Base-by-base conservation (phyloP, 2,113 vertebrate species). In the Notarius quadriscutis region DNA sequence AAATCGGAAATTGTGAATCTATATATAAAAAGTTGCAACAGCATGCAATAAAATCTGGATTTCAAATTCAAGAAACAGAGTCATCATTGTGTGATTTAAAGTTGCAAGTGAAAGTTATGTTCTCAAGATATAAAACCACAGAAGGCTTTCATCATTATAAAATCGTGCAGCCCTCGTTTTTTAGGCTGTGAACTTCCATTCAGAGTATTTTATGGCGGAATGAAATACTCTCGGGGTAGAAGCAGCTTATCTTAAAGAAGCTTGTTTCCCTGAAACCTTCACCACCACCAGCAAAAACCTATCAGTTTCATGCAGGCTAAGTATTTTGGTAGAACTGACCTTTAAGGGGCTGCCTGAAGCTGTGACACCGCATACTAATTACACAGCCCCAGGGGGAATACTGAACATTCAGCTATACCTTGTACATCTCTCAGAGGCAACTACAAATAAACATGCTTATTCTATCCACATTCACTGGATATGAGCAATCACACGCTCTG, bases 331-430 rank as follows among this genome's bases (percentile, higher is more conserved):
- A 90, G 92, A 90, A 62, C 88, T 94, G 93, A 95, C 95, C 94
- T 95, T 95, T 94, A 90, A 92, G 34, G 89, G 84, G 85, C 92
- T 89, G 91, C 83, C 25, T 85, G 89, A 89, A 92, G 89, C 83
- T 84, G 90, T 92, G 89, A 91, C 87, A 88, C 88, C 91, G 92
- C 93, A 94, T 95, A 93, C 91, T 91, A 93, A 94, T 93, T 81
- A 50, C 74, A 67, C 30, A 55, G 58, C 57, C 74, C 58, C 71
- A 82, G 30, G 80, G 84, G 81, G 7, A 78, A 74, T 55, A 55
- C 51, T 55, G 25, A 82, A 51, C 63, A 55, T 67, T 48, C 30
- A 63, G 67, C 20, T 82, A 11, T 51, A 81, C 41, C 41, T 41
- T 41, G 4, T 4, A 41, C 41, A 41, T 41, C 41, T 75, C 62